A percentile compares a stretch with the other conserved stretches of the same genome.
Conservation (phyloP, 2,888 invertebrate species). For the Sminthurinus aureus region DNA sequence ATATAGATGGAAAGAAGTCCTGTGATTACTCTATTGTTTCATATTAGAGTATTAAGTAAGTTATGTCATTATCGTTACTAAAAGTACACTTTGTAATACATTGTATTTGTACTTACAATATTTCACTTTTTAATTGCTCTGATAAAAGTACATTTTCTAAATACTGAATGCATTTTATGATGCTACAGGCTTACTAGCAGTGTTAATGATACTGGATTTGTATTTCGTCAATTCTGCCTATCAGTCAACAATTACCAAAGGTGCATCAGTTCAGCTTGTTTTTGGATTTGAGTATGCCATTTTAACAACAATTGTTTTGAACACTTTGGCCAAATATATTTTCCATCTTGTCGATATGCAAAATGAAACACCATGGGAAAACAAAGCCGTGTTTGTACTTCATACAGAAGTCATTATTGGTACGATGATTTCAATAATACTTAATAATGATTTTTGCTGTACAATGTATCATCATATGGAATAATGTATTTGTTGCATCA, state of each 20-base stretch:
- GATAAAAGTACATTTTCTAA: not conserved
- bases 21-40: slow-evolving; percentile 93
- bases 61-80: slow-evolving; percentile 48
- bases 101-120: not conserved
- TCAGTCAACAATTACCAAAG: slow-evolving; percentile 87
- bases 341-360: slow-evolving; percentile 88
- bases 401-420: slow-evolving; percentile 97
- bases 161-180: not conserved
- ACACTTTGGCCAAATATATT: slow-evolving; percentile 90
- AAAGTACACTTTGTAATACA: not conserved
- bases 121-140: not conserved
- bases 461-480: not conserved
- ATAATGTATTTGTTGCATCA: not conserved
- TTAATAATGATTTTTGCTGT: not conserved
- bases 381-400: slow-evolving; percentile 95
- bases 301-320: slow-evolving; percentile 88
- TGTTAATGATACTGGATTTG: slow-evolving; percentile 84
- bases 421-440: slow-evolving; percentile 61
- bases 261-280: slow-evolving; percentile 96
- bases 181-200: slow-evolving; percentile 71
- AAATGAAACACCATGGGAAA: slow-evolving; percentile 98
- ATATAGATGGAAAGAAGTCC: slow-evolving; percentile 98
- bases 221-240: slow-evolving; percentile 87
- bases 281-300: slow-evolving; percentile 99
- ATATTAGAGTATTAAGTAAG: slow-evolving; percentile 83